These are phyloP conservation scores for Diachrysia chrysitis DNA, from an alignment of 2,888 invertebrate species.

Conservation along the genomic window DNA sequence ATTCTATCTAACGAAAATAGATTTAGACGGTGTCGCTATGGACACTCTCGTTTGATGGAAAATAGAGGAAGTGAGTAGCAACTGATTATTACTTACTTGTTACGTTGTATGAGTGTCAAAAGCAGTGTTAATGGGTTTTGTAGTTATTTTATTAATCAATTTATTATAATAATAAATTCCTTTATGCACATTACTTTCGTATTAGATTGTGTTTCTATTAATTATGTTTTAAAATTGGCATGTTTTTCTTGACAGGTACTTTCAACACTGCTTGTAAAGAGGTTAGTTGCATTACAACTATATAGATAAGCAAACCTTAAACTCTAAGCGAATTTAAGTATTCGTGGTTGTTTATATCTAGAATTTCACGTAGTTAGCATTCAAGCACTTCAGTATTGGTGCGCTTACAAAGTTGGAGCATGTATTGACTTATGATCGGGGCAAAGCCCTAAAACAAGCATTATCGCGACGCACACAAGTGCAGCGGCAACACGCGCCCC, in stretches of 20 bases:
- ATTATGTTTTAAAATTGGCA: too few species aligned
- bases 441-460: conserved; percentile 87
- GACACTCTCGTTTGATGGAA: conserved; percentile 57
- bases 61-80: conserved; percentile 47
- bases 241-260: too few species aligned
- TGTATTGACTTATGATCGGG: conserved; percentile 88
- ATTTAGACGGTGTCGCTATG: conserved; percentile 59
- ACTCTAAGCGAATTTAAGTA: conserved; percentile 32
- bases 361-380: conserved; percentile 57
- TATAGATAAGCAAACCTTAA: conserved; percentile 27
- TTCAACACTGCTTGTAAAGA: too few species aligned
- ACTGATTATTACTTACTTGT: conserved; percentile 46
- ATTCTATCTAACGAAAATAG: conserved; percentile 66
- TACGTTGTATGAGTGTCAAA: conserved; percentile 25
- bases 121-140: conserved; percentile 17
- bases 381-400: conserved; percentile 54
- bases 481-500: conserved; percentile 73
- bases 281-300: not conserved
- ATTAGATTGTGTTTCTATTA: too few species aligned
- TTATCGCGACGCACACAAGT: conserved; percentile 84
- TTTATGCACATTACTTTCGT: too few species aligned
- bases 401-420: conserved; percentile 63
- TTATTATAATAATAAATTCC: too few species aligned
- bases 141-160: too few species aligned
- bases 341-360: conserved; percentile 55